phyloP scores from a whole-genome alignment of 2,888 invertebrate genomes.

The Hydroisotoma schaefferi region DNA sequence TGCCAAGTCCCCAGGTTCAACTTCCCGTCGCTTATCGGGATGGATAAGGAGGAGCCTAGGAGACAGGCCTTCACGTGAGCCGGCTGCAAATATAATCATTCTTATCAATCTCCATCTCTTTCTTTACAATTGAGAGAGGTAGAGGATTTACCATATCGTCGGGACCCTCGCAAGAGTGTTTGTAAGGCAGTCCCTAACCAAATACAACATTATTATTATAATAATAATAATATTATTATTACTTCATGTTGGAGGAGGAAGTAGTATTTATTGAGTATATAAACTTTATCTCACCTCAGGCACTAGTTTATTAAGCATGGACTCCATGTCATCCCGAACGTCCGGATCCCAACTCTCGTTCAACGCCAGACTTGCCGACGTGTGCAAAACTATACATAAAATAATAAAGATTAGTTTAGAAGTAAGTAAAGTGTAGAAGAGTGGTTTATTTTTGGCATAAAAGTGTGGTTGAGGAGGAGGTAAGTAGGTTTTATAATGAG shows the following conservation, averaged over 20 bases:
- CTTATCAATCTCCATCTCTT: background rate
- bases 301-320: slow-evolving; percentile 98
- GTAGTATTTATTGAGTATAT: too few relatives aligned
- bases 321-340: slow-evolving; percentile 92
- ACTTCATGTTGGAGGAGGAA: background rate
- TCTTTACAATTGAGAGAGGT: background rate
- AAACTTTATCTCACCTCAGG: slow-evolving; percentile 65
- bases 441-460: background rate
- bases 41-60: slow-evolving; percentile 88
- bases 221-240: background rate
- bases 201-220: slow-evolving; percentile 1
- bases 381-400: slow-evolving; percentile 80
- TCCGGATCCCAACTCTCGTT: slow-evolving; percentile 96
- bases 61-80: slow-evolving; percentile 97
- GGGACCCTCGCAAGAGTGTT: slow-evolving; percentile 96
- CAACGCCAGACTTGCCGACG: slow-evolving; percentile 93
- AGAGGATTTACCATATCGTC: slow-evolving; percentile 87
- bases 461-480: background rate
- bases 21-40: slow-evolving; percentile 94
- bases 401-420: background rate
- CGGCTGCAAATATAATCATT: slow-evolving; percentile 63
- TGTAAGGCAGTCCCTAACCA: slow-evolving; percentile 79
- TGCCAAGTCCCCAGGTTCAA: slow-evolving; percentile 96
- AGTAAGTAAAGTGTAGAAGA: background rate
- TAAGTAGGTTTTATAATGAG: background rate